These are phyloP conservation scores for Drosophila engyochracea DNA, from an alignment of 2,888 invertebrate species.

Conservation along the genomic window DNA sequence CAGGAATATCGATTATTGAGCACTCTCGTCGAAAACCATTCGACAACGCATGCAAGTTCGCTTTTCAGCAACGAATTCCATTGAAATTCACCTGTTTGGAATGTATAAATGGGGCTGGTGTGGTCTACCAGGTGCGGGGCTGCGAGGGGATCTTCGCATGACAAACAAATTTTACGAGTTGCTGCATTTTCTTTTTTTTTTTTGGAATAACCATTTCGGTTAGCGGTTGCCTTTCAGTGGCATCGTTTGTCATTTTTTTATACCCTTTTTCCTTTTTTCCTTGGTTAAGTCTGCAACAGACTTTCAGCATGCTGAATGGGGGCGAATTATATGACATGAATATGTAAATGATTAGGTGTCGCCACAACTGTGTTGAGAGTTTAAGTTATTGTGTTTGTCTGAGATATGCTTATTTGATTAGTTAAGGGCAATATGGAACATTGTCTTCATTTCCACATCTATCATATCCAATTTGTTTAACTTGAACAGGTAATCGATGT, in stretches of 20 bases:
- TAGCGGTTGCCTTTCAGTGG: conserved; percentile 12
- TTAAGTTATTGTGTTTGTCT: background rate
- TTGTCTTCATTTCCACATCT: background rate
- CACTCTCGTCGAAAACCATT: conserved; percentile 11
- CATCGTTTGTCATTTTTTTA: conserved; percentile 24
- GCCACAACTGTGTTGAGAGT: background rate
- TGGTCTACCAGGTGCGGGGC: background rate
- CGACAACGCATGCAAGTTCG: conserved; percentile 34
- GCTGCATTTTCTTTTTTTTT: conserved; percentile 10
- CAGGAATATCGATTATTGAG: conserved; percentile 54
- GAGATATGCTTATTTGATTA: background rate
- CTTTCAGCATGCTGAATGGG: background rate
- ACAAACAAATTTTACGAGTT: conserved; percentile 35
- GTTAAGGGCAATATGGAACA: background rate
- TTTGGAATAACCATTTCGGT: background rate
- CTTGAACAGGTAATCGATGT: background rate
- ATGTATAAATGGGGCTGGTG: background rate
- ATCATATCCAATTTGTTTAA: background rate
- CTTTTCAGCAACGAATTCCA: conserved; percentile 25
- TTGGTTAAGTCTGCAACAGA: background rate
- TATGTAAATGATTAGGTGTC: conserved; percentile 2
- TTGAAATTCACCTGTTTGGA: conserved; percentile 34
- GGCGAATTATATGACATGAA: background rate
- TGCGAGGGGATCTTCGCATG: background rate
- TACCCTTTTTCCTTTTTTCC: background rate